Percentiles rank a stretch among this genome's conserved stretches.
Conservation (phyloP, 2,113 vertebrate species). For the Chionomys nivalis region DNA sequence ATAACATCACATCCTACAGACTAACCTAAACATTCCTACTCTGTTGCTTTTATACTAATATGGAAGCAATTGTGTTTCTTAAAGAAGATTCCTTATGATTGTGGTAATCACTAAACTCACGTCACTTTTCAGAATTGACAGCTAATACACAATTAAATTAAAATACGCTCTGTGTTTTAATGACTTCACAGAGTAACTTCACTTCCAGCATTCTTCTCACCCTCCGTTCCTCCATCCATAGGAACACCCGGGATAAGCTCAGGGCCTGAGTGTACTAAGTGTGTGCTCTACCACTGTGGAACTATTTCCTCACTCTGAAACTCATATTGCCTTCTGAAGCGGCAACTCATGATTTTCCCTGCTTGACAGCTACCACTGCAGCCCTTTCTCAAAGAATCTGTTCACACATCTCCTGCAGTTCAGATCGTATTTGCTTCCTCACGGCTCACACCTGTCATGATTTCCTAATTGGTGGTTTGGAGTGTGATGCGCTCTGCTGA, state of each 20-base stretch:
- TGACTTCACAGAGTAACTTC: neutral
- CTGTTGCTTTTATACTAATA: neutral
- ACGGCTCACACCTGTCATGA: neutral
- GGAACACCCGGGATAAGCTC: rapidly evolving
- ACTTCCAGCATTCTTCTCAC: neutral
- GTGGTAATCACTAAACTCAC: neutral
- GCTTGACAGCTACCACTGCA: neutral
- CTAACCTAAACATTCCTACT: neutral
- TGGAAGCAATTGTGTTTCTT: neutral
- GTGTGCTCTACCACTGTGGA: rapidly evolving
- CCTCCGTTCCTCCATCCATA: neutral
- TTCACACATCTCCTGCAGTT: neutral
- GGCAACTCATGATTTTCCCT: neutral
- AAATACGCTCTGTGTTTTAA: neutral
- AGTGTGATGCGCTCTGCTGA: neutral
- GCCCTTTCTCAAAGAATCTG: neutral
- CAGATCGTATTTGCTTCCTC: neutral
- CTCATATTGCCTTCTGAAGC: neutral
- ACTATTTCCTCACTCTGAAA: neutral
- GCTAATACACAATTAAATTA: neutral
- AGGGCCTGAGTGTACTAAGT: too few species aligned
- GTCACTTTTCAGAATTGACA: neutral
- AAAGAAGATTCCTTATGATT: neutral
- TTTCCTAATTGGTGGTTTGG: neutral
- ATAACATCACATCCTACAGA: neutral